Conservation (phyloP, 1,140 invertebrate species). For the Aphelenchoides avenae region DNA sequence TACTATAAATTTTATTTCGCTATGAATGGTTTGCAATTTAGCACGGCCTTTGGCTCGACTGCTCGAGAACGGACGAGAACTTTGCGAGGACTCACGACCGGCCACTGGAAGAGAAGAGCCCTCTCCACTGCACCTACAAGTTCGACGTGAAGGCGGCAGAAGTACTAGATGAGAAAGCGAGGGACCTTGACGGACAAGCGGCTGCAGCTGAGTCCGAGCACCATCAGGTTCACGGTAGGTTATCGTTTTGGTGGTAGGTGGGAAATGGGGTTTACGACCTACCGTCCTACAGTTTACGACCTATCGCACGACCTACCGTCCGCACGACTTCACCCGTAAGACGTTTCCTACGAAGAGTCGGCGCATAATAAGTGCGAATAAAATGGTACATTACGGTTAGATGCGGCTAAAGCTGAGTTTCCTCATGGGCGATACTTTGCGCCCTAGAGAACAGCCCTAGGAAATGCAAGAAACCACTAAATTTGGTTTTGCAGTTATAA, state of each 20-base stretch:
- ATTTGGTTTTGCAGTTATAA: no score
- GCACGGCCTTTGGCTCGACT: slow-evolving; percentile 57
- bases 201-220: slow-evolving; percentile 57
- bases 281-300: no score
- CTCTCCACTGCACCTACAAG: slow-evolving; percentile 57
- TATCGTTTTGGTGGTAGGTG: background rate
- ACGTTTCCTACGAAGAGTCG: no score
- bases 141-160: slow-evolving; percentile 50
- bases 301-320: no score
- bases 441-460: no score
- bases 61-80: slow-evolving; percentile 44
- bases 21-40: slow-evolving; percentile 29
- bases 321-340: no score
- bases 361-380: no score
- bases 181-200: slow-evolving; percentile 49
- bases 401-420: no score
- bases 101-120: slow-evolving; percentile 33
- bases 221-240: slow-evolving; percentile 55
- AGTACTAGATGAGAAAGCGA: slow-evolving; percentile 50
- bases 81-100: slow-evolving; percentile 11
- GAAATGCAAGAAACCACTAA: no score
- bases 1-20: background rate
- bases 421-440: no score
- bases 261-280: slow-evolving; percentile 12
- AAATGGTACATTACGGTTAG: no score